Conservation (phyloP, 1,140 invertebrate genomes). For the Littorina saxatilis region DNA sequence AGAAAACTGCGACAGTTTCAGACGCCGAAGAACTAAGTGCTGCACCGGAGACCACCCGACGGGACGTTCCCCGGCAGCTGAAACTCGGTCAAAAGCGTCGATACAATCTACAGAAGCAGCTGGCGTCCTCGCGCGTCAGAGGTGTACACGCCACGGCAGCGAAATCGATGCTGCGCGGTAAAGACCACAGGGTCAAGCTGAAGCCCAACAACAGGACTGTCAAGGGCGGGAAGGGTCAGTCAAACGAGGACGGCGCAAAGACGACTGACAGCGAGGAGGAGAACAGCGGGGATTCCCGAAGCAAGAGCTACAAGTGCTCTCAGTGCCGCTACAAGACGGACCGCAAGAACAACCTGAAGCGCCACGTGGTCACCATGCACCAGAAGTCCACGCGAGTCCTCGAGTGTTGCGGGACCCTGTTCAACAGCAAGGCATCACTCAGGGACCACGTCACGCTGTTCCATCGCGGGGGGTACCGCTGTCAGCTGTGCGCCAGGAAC, state of each 20-base stretch:
- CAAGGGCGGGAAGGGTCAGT: neutral
- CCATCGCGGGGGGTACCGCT: slow-evolving; percentile 74
- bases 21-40: no score
- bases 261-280: neutral
- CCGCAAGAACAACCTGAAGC: slow-evolving; percentile 76
- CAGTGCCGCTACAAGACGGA: slow-evolving; percentile 75
- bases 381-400: slow-evolving; percentile 63
- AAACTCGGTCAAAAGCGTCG: no score
- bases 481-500: slow-evolving; percentile 71
- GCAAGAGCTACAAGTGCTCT: slow-evolving; percentile 56
- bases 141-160: no score
- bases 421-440: slow-evolving; percentile 73
- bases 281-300: neutral
- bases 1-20: no score
- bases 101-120: no score
- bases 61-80: no score
- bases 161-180: no score
- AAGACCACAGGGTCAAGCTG: no score
- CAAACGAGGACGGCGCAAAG: neutral
- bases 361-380: slow-evolving; percentile 76
- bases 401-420: slow-evolving; percentile 73
- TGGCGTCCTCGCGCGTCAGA: no score
- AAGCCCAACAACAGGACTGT: neutral
- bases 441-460: slow-evolving; percentile 70
- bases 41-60: no score